Evolutionary conservation across 2,113 vertebrate species (phyloP), one percentile per base, ranked within the genome.

Genomic region (Pangasianodon gigas): DNA sequence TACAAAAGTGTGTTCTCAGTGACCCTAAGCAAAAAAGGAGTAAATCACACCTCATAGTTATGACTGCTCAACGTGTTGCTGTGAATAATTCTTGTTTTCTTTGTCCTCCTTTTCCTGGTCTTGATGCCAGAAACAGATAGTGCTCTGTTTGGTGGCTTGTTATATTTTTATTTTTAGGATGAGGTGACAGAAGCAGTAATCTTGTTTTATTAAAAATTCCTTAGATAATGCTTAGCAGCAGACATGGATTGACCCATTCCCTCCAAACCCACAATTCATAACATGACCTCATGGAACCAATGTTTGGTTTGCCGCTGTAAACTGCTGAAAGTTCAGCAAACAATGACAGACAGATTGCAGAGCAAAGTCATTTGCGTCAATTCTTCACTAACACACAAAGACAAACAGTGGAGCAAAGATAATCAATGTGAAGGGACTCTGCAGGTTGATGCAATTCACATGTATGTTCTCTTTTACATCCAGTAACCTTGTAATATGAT

Each of bases 171-270:
- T 90, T 89, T 90, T 92, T 90, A 90, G 90, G 87, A 71, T 65
- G 80, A 88, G 74, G 84, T 92, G 93, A 94, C 94, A 91, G 89
- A 92, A 80, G 92, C 90, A 80, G 91, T 93, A 94, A 95, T 93
- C 93, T 94, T 93, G 83, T 90, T 92, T 95, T 93, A 94, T 93
- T 94, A 95, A 95, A 93, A 80, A 95, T 93, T 95, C 92, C 88
- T 94, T 94, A 93, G 94, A 93, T 91, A 90, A 91, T 88, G 80
- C 93, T 94, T 90, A 94, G 92, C 92, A 92, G 93, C 88, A 90
- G 93, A 88, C 94, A 93, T 91, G 90, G 93, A 93, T 81, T 54
- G 9, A 94, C 90, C 85, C 77, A 94, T 83, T 90, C 82, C 82
- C 81, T 82, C 82, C 46, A 80, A 69, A 79, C 79, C n/a, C 11